phyloP scores from a whole-genome alignment of 2,797 vertebrate genomes.

The Austrolebias charrua region DNA sequence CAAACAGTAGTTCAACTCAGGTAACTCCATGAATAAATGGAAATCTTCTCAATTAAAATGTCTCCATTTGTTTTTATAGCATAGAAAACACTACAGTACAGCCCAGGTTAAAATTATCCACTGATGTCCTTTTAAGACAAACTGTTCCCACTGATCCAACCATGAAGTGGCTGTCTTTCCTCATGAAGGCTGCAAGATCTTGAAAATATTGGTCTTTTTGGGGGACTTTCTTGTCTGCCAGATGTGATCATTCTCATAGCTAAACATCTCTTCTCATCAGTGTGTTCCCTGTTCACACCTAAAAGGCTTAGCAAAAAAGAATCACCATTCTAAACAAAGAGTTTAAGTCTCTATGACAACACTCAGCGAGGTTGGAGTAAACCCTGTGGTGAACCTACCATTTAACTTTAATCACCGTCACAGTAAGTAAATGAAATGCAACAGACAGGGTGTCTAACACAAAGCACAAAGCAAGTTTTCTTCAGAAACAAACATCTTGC shows the following conservation, averaged over 20 bases:
- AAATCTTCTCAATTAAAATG: no score
- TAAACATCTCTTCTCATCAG: conserved; percentile 13
- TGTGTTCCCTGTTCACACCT: conserved; percentile 5
- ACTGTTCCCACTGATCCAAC: conserved; percentile 3
- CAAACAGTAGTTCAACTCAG: no score
- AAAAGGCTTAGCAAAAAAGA: conserved; percentile 28
- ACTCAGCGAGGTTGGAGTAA: conserved; percentile 14
- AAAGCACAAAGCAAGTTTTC: neutral
- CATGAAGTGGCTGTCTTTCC: conserved; percentile 3
- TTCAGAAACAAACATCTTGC: no score
- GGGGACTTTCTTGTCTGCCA: conserved; percentile 34
- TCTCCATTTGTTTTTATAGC: no score
- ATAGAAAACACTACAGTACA: neutral
- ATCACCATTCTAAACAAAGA: conserved; percentile 12
- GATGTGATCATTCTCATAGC: conserved; percentile 29
- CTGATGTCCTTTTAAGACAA: neutral
- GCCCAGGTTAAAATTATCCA: neutral
- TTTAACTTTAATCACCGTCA: conserved; percentile 34
- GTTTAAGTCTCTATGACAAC: conserved; percentile 18
- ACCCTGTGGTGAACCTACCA: conserved; percentile 26
- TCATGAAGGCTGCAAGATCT: conserved; percentile 15
- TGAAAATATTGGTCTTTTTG: conserved; percentile 11
- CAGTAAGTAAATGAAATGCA: conserved; percentile 20
- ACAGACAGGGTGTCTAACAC: conserved; percentile 1
- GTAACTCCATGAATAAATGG: no score